A percentile compares a stretch with the other conserved stretches of the same genome.
Conservation (phyloP, 2,797 vertebrate species). For the Anisognathus igniventris region DNA sequence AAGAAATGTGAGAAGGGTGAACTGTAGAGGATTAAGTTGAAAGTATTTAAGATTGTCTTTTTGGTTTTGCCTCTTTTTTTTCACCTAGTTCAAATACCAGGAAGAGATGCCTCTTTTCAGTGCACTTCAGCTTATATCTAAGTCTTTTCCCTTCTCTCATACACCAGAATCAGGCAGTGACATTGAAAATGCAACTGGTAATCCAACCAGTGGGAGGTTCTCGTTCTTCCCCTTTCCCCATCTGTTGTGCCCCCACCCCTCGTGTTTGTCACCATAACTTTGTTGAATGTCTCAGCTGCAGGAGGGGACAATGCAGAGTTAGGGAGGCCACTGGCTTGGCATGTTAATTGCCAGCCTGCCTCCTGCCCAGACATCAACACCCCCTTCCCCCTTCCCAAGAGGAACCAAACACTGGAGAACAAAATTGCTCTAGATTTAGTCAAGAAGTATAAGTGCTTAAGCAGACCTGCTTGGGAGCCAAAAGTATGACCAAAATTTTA, state of each 20-base stretch:
- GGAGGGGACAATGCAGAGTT: not conserved
- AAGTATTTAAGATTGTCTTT: fast-evolving
- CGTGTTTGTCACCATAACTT: not conserved
- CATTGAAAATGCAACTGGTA: not conserved
- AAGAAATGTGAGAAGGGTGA: not conserved
- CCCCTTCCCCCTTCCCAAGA: not conserved
- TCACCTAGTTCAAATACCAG: not conserved
- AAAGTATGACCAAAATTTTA: not conserved
- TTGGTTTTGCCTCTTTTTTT: not conserved
- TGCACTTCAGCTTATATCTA: not conserved
- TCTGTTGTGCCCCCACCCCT: not conserved
- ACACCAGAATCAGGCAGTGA: not conserved
- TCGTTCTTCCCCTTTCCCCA: not conserved
- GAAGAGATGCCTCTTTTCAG: not conserved
- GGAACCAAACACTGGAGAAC: not conserved
- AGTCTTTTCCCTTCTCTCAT: not conserved
- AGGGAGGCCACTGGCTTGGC: not conserved
- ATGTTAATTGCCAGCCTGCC: not conserved
- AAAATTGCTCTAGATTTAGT: not conserved
- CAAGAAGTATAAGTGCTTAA: not conserved
- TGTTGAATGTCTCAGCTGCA: not conserved
- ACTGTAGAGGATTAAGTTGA: not conserved
- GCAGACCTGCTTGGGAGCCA: not conserved
- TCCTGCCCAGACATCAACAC: not conserved
- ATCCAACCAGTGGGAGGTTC: not conserved